A percentile compares a stretch with the other conserved stretches of the same genome.
Conservation (phyloP, 2,888 invertebrate genomes). For the Leptinotarsa haldemani region DNA sequence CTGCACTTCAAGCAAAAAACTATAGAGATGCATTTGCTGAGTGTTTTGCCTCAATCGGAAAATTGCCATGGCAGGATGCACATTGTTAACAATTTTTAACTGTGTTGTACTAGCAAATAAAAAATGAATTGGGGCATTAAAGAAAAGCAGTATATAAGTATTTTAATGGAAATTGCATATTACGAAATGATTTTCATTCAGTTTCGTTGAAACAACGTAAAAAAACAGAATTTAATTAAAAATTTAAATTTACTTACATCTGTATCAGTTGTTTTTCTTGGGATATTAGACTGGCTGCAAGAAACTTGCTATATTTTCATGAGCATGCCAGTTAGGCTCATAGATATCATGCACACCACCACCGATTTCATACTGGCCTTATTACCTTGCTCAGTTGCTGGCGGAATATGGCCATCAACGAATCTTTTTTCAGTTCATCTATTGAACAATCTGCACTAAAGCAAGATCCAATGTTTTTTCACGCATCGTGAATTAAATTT, state of each 20-base stretch:
- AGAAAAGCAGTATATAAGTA: too few species aligned
- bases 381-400: constrained; percentile 18
- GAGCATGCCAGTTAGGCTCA: constrained; percentile 20
- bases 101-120: background rate
- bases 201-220: background rate
- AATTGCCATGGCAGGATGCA: constrained; percentile 20
- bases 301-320: constrained; percentile 19
- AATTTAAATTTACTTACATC: constrained; percentile 20
- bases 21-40: constrained; percentile 18
- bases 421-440: too few species aligned
- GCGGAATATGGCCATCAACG: constrained; percentile 5
- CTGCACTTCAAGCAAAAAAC: constrained; percentile 18
- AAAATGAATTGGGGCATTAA: background rate
- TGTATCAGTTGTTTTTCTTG: constrained; percentile 24
- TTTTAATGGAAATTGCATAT: background rate
- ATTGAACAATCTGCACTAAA: too few species aligned
- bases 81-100: constrained; percentile 10
- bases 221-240: too few species aligned
- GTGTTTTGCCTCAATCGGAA: constrained; percentile 14
- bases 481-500: too few species aligned
- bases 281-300: constrained; percentile 18
- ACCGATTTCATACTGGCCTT: constrained; percentile 15
- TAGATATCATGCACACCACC: constrained; percentile 24
- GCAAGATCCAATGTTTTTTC: too few species aligned
- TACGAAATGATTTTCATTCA: background rate